Evolutionary conservation across 2,113 vertebrate genomes (phyloP).

Genomic region (Corythoichthys intestinalis): DNA sequence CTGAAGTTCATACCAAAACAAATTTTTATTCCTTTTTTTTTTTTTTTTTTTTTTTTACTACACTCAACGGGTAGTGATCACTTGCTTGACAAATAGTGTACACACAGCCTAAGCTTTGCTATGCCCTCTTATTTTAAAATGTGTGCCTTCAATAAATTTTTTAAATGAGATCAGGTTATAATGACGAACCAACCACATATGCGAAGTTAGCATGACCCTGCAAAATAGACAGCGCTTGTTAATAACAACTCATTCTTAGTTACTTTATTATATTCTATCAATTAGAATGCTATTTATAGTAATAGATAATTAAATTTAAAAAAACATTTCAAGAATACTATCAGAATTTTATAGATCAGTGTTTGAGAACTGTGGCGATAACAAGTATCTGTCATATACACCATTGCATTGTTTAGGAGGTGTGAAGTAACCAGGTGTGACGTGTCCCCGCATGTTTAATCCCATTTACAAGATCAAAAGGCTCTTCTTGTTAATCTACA

Average conservation of each 20-base stretch:
- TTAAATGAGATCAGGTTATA: background rate
- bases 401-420: background rate
- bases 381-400: background rate
- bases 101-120: background rate
- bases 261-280: background rate
- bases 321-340: no score
- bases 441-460: constrained; percentile 19
- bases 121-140: no score
- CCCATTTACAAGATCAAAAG: constrained; percentile 19
- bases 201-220: background rate
- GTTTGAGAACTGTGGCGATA: background rate
- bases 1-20: no score
- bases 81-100: background rate
- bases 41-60: no score
- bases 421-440: constrained; percentile 7
- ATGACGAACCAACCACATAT: background rate
- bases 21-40: no score
- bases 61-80: background rate
- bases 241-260: background rate
- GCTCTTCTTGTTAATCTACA: constrained; percentile 28
- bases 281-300: no score
- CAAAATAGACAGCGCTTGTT: background rate
- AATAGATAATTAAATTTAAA: no score
- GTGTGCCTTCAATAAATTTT: background rate
- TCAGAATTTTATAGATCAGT: background rate